Conservation (phyloP, 2,888 invertebrate genomes). For the Blera fallax region DNA sequence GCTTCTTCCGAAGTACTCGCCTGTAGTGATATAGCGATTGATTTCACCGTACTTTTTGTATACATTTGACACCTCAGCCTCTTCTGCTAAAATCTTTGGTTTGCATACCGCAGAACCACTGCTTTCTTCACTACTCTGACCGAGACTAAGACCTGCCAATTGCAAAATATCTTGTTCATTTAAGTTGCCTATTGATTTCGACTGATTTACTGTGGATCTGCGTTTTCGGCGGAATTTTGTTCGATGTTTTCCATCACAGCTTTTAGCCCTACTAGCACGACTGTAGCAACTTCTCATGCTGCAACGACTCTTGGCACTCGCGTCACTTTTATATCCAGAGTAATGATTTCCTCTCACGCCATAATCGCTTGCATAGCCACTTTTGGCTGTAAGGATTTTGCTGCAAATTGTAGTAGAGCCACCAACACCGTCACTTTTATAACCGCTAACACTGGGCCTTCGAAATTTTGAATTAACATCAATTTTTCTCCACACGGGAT, state of each 20-base stretch:
- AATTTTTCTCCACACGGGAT: conserved; percentile 86
- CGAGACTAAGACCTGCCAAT: conserved; percentile 84
- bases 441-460: conserved; percentile 84
- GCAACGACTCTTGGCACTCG: conserved; percentile 85
- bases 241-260: conserved; percentile 80
- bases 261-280: conserved; percentile 82
- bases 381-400: conserved; percentile 80
- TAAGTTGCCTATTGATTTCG: conserved; percentile 82
- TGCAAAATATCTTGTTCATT: conserved; percentile 84
- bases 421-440: conserved; percentile 84
- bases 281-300: conserved; percentile 84
- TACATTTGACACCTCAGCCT: conserved; percentile 78
- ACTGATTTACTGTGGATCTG: conserved; percentile 74
- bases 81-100: conserved; percentile 76
- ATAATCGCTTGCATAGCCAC: conserved; percentile 85
- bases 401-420: conserved; percentile 81
- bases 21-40: conserved; percentile 82
- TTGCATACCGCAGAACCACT: conserved; percentile 79
- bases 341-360: conserved; percentile 80
- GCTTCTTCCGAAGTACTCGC: conserved; percentile 79
- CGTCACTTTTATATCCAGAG: conserved; percentile 85
- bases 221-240: conserved; percentile 79
- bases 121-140: conserved; percentile 83
- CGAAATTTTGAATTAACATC: conserved; percentile 86
- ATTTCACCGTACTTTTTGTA: conserved; percentile 81